A percentile compares a stretch with the other conserved stretches of the same genome.
phyloP scores from a whole-genome alignment of 30 jellyfish, hydroid and myxozoan genomes.

The Morbakka virulenta region DNA sequence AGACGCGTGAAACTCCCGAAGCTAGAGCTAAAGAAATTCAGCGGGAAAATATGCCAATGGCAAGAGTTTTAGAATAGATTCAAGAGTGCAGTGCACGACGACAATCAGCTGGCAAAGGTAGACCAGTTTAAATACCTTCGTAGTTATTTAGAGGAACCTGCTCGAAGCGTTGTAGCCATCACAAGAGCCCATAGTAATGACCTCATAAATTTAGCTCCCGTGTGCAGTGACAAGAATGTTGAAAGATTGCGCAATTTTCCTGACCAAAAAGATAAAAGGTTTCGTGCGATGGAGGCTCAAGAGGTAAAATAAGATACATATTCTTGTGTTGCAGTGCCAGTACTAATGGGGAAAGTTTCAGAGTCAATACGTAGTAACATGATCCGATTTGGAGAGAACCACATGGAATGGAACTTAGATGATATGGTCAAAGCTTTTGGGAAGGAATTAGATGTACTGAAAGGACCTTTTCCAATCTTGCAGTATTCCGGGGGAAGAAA shows the following conservation, averaged over 20 bases:
- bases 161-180: neutral
- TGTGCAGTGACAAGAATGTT: neutral
- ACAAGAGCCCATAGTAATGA: neutral
- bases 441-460: slow-evolving; percentile 1
- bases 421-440: slow-evolving; percentile 4
- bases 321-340: neutral
- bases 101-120: neutral
- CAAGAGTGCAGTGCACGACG: neutral
- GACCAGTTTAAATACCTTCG: neutral
- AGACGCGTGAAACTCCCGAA: neutral
- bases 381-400: slow-evolving; percentile 3
- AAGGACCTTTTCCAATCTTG: neutral
- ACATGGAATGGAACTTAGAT: slow-evolving; percentile 41
- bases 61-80: neutral
- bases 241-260: neutral
- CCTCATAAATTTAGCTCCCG: neutral
- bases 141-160: neutral
- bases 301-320: neutral
- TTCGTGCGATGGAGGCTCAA: neutral
- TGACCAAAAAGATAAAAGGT: neutral
- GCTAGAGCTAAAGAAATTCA: neutral
- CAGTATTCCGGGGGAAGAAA: neutral
- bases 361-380: neutral
- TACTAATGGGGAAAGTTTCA: neutral
- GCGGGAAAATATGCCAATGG: neutral